Evolutionary conservation across 1,140 invertebrate genomes (phyloP), one percentile per base, ranked within the genome.

Genomic region (Sycobia sp.): DNA sequence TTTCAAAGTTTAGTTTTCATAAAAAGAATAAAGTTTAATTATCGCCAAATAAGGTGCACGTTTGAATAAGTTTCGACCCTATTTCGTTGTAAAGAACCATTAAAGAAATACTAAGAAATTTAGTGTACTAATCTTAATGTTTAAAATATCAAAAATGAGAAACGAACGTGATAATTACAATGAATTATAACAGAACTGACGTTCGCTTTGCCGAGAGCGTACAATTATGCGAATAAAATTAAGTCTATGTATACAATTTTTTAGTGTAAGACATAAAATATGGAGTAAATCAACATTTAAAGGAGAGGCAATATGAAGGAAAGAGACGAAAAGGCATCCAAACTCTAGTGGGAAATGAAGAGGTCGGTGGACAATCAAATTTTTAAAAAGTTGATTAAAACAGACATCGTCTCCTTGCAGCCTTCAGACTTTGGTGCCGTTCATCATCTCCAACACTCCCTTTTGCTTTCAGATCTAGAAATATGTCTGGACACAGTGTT

Each of bases 341-440:
- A 36, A 67, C 65, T 39, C 66, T 65, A 68, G 55, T 65, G 62
- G 60, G 70, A 72, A 71, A 70, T 72, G 65, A 71, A n/a, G 54
- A 16, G 51, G 49, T 46, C 61, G 32, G 22, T 23, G 46, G 51
- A n/a, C n/a, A n/a, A n/a, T n/a, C n/a, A 22, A 64, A 68, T 72
- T 71, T 72, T 68, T 64, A 34, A 57, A 58, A 71, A 70, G 47
- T 70, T 70, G 68, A 71, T 72, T 71, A 71, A 71, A 69, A 67
- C 62, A 54, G 57, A 57, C 53, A 60, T 41, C 51, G 44, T 20
- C 54, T 55, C n/a, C 20, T 18, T 38, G 34, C 51, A 36, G 20
- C 34, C 53, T 29, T 54, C 13, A 32, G 41, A 38, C 63, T 34
- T 67, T 50, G 9, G 67, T 34, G 53, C 20, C 22, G 4, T 18